Evolutionary conservation across 2,888 invertebrate species (phyloP).

Genomic region (Pyralis farinalis): DNA sequence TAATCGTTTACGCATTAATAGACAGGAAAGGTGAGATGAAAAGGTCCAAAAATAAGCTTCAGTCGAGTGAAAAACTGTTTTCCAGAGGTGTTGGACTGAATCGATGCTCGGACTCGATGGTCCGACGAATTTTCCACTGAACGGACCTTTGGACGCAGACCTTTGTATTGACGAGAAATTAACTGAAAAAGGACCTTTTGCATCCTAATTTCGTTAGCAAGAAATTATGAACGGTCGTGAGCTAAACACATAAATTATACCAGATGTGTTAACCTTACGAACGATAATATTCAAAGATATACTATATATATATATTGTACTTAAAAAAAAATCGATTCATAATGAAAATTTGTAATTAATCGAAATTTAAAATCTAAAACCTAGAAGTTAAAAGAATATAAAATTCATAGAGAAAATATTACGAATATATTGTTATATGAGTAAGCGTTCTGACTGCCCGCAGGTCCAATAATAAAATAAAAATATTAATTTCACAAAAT

Average conservation of each 20-base stretch:
- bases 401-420: too few relatives aligned
- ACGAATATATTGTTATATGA: too few relatives aligned
- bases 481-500: too few relatives aligned
- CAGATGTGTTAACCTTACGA: not conserved
- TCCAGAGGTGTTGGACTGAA: slow-evolving; percentile 77
- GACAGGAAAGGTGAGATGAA: slow-evolving; percentile 70
- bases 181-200: slow-evolving; percentile 65
- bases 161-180: slow-evolving; percentile 74
- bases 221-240: slow-evolving; percentile 48
- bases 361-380: too few relatives aligned
- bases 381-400: too few relatives aligned
- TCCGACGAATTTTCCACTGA: slow-evolving; percentile 78
- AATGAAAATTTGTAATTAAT: too few relatives aligned
- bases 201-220: slow-evolving; percentile 58
- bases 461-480: too few relatives aligned
- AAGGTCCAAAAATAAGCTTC: slow-evolving; percentile 76
- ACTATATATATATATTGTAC: too few relatives aligned
- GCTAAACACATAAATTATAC: slow-evolving; percentile 29
- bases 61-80: slow-evolving; percentile 72
- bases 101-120: slow-evolving; percentile 71
- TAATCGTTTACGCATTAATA: slow-evolving; percentile 59
- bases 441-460: too few relatives aligned
- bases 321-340: too few relatives aligned
- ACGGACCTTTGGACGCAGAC: slow-evolving; percentile 66
- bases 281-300: too few relatives aligned